phyloP scores from a whole-genome alignment of 2,113 vertebrate species.

The Spea bombifrons region DNA sequence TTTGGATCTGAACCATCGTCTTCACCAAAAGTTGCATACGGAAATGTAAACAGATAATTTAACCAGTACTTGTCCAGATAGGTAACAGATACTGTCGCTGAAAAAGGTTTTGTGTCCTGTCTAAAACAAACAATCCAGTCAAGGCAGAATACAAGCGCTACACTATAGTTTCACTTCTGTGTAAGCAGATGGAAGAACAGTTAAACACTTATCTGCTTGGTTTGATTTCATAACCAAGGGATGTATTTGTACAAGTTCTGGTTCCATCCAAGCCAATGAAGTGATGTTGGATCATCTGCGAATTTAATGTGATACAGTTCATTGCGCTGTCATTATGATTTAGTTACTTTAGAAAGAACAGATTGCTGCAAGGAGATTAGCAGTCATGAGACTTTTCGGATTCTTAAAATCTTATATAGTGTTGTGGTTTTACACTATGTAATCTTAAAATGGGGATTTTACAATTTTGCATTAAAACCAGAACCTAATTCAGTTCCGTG shows the following conservation, averaged over 20 bases:
- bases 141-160: slow-evolving; percentile 31
- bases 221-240: slow-evolving; percentile 41
- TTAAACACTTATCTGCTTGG: slow-evolving; percentile 24
- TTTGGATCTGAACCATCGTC: too few relatives aligned
- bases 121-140: slow-evolving; percentile 24
- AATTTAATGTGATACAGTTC: not conserved
- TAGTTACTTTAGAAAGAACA: slow-evolving; percentile 23
- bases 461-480: slow-evolving; percentile 27
- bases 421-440: slow-evolving; percentile 21
- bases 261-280: slow-evolving; percentile 26
- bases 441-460: slow-evolving; percentile 27
- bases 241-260: slow-evolving; percentile 24
- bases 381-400: slow-evolving; percentile 6
- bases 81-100: not conserved
- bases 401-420: slow-evolving; percentile 32
- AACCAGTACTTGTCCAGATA: too few relatives aligned
- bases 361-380: slow-evolving; percentile 37
- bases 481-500: slow-evolving; percentile 10
- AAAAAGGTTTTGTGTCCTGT: not conserved
- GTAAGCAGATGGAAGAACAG: slow-evolving; percentile 17
- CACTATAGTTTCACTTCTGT: slow-evolving; percentile 47
- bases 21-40: too few relatives aligned
- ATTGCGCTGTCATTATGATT: slow-evolving; percentile 42
- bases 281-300: slow-evolving; percentile 26
- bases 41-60: too few relatives aligned